Evolutionary conservation across 1,140 invertebrate genomes (phyloP).

Genomic region (Lepidurus packardi): DNA sequence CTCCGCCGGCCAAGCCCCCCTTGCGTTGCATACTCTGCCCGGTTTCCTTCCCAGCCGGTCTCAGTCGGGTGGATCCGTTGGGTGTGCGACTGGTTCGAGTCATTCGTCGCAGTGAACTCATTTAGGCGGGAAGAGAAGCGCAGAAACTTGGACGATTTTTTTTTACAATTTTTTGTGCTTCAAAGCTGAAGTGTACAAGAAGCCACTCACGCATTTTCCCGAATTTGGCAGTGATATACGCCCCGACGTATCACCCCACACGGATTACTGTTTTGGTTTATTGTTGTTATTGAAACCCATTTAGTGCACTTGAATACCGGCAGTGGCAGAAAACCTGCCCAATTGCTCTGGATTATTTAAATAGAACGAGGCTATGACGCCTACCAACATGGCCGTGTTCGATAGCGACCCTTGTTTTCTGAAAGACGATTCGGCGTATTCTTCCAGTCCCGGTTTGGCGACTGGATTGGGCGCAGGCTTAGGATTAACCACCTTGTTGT

Average conservation of each 20-base stretch:
- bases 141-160: neutral
- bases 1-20: neutral
- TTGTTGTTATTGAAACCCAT: neutral
- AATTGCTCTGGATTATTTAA: neutral
- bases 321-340: neutral
- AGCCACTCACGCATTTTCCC: neutral
- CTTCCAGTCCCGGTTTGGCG: neutral
- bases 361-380: neutral
- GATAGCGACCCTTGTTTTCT: slow-evolving; percentile 9
- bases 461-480: neutral
- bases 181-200: neutral
- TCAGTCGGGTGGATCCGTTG: neutral
- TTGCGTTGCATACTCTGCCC: neutral
- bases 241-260: neutral
- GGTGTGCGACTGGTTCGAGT: neutral
- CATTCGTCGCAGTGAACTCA: neutral
- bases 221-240: too few relatives aligned
- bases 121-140: neutral
- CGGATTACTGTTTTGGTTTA: neutral
- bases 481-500: neutral
- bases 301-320: neutral
- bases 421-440: slow-evolving; percentile 15
- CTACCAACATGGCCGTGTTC: neutral
- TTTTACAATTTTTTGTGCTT: neutral
- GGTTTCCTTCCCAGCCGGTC: neutral